Conservation (phyloP, 2,888 invertebrate genomes). For the Horisme vitalbata region DNA sequence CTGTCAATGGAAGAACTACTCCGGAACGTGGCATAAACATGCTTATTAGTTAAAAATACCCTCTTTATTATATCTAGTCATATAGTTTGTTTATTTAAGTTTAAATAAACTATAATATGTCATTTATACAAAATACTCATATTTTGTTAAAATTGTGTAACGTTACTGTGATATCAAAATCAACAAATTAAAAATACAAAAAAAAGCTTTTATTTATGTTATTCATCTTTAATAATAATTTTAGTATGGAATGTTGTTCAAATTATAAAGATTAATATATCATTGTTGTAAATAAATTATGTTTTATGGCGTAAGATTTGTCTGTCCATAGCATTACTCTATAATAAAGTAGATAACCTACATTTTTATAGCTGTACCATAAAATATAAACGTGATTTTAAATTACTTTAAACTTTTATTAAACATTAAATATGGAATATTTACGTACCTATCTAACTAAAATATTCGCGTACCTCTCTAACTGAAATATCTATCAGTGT, state of each 20-base stretch:
- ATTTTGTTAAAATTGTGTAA: constrained; percentile 48
- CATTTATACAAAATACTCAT: constrained; percentile 45
- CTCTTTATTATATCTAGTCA: constrained; percentile 11
- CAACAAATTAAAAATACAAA: constrained; percentile 25
- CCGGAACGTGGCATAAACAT: constrained; percentile 66
- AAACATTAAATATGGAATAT: no score
- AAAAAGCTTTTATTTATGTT: constrained; percentile 20
- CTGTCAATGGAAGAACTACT: constrained; percentile 82
- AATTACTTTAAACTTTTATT: no score
- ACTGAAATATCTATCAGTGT: no score
- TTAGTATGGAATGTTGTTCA: constrained; percentile 37
- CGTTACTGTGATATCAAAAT: constrained; percentile 73
- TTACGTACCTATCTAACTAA: no score
- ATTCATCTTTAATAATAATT: constrained; percentile 18
- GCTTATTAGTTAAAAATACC: constrained; percentile 36
- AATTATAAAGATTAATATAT: constrained; percentile 27
- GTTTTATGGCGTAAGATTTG: constrained; percentile 55
- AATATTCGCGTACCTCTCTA: no score
- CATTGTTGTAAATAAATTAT: constrained; percentile 64
- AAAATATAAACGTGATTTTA: constrained; percentile 4
- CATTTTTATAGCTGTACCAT: constrained; percentile 5
- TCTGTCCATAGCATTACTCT: constrained; percentile 60
- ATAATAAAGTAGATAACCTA: constrained; percentile 33
- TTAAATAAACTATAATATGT: constrained; percentile 39
- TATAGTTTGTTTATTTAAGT: constrained; percentile 33